Conservation (phyloP, 1,140 invertebrate genomes). For the Zaprionus nigranus region DNA sequence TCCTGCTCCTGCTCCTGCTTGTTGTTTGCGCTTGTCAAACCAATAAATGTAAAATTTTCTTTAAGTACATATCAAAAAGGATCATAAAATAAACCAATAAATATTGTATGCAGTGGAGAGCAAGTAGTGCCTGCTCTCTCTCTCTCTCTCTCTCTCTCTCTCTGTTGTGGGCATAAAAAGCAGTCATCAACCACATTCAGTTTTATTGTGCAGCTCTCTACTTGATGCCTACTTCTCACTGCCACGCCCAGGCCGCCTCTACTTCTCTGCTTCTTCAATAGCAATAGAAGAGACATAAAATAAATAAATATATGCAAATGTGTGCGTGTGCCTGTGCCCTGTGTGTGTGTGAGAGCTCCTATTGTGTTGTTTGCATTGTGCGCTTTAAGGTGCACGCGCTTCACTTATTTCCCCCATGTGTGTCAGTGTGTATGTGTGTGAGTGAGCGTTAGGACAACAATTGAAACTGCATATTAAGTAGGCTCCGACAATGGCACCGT, state of each 20-base stretch:
- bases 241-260: neutral
- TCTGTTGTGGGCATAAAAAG: slow-evolving; percentile 48
- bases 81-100: slow-evolving; percentile 82
- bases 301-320: slow-evolving; percentile 81
- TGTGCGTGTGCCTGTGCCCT: slow-evolving; percentile 11
- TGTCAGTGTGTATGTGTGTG: slow-evolving; percentile 14
- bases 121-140: neutral
- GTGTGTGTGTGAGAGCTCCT: slow-evolving; percentile 27
- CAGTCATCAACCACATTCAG: slow-evolving; percentile 58
- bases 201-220: slow-evolving; percentile 72
- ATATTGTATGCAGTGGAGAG: slow-evolving; percentile 58
- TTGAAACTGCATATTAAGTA: slow-evolving; percentile 75
- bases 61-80: slow-evolving; percentile 80
- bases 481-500: slow-evolving; percentile 32
- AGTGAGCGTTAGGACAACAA: slow-evolving; percentile 51
- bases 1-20: too few relatives aligned
- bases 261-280: slow-evolving; percentile 18
- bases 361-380: slow-evolving; percentile 62
- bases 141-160: neutral
- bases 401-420: slow-evolving; percentile 44
- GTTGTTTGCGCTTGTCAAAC: slow-evolving; percentile 74
- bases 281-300: slow-evolving; percentile 70
- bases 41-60: slow-evolving; percentile 81
- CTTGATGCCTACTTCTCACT: slow-evolving; percentile 54
- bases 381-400: slow-evolving; percentile 65